Conservation (phyloP, 1,140 invertebrate species). For the Reticulitermes speratus region DNA sequence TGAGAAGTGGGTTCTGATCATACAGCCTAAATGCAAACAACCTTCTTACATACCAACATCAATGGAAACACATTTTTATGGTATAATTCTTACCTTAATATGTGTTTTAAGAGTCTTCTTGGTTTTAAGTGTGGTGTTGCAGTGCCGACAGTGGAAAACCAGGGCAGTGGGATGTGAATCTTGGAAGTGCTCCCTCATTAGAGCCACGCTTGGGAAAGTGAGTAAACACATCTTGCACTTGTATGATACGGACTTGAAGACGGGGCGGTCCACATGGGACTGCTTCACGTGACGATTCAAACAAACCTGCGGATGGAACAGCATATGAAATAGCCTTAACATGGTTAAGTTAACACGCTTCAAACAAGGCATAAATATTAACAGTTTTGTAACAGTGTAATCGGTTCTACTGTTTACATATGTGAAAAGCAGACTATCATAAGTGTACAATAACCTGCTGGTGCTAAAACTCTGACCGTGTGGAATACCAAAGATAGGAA, state of each 20-base stretch:
- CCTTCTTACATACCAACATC: not conserved
- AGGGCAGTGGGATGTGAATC: constrained; percentile 32
- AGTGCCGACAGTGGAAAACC: constrained; percentile 37
- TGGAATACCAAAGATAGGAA: too few species aligned
- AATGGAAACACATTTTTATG: not conserved
- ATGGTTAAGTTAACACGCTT: not conserved
- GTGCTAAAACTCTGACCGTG: too few species aligned
- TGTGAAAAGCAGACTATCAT: too few species aligned
- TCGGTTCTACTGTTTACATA: too few species aligned
- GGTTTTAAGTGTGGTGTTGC: constrained; percentile 36
- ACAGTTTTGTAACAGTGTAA: too few species aligned
- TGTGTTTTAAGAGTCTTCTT: constrained; percentile 38
- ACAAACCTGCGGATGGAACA: constrained; percentile 31
- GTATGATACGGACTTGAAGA: constrained; percentile 29
- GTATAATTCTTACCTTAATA: constrained; percentile 35
- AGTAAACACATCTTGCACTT: constrained; percentile 34
- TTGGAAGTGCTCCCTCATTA: constrained; percentile 35
- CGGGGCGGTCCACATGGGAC: constrained; percentile 26
- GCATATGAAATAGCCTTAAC: not conserved
- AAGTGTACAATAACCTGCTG: too few species aligned
- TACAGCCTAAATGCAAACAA: not conserved
- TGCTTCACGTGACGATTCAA: constrained; percentile 34
- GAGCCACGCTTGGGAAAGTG: constrained; percentile 4
- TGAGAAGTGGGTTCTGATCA: not conserved
- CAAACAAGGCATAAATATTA: too few species aligned